Evolutionary conservation across 2,797 vertebrate species (phyloP), one percentile per base, ranked within the genome.

Genomic region (Hafferia zeledoni): DNA sequence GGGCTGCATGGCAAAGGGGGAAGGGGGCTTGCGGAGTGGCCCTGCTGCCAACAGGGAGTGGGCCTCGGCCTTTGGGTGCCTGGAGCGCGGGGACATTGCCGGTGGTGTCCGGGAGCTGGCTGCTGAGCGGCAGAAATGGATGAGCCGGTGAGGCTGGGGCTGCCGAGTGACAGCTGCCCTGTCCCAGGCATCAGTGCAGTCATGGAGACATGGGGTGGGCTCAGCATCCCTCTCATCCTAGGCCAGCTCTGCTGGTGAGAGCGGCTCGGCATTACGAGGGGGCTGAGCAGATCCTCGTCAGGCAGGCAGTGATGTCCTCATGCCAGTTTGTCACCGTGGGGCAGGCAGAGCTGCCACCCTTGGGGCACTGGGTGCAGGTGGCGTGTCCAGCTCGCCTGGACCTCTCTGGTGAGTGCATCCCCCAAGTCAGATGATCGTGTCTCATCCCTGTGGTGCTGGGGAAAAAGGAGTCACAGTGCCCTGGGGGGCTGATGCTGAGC

Each of bases 241-340:
- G 99, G 86, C 98, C 99, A 0, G 98, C 98, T 79, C 97, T 99
- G 90, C 97, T 99, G 90, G 98, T 99, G 28, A 98, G 99, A 64
- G 99, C 99, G 0, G 99, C 99, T 35, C 98, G 99, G 27, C 99
- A 99, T 94, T 99, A 99, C 0, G 99, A 99, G 74, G 99, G 99
- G 4, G 99, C 99, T 0, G 99, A 98, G 46, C 99, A 99, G 97
- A 98, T 99, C 89, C 98, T 99, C 9, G 95, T 99, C 13, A 98
- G 99, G 41, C 98, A 98, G 90, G 99, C 99, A 0, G 98, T 99
- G 96, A 99, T 99, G 98, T 99, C 98, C 65, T 98, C 99, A 0
- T 98, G 98, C 81, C 96, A 50, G 72, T 99, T 99, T 67, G 97
- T 99, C 80, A 96, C 95, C 2, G 96, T 97, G 89, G 95, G 95